Evolutionary conservation across 1,140 invertebrate species (phyloP), one percentile per base, ranked within the genome.

Genomic region (Vanessa tameamea): DNA sequence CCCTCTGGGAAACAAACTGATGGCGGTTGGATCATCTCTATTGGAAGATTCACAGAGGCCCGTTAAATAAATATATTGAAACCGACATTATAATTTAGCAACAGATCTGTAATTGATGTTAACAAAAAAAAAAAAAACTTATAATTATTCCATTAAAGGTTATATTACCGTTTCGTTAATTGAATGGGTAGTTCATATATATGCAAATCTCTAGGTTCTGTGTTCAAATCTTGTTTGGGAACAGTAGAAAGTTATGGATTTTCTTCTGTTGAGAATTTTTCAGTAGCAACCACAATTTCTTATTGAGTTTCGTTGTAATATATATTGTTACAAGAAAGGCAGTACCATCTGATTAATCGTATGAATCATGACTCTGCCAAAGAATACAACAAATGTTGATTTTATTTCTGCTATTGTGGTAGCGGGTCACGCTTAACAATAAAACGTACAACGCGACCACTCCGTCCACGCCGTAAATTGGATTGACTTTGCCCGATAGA

Each of bases 401-500:
- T 73, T 76, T 77, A 77, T 81, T 76, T 76, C 64, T 51, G 26
- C 47, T 70, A 51, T 69, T 63, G 72, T 73, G 64, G 72, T 55
- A 64, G 15, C 72, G 66, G 73, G 57, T 79, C 79, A 86, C 71
- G 80, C 76, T 80, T 78, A 71, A 80, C 81, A 84, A 83, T 84
- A 82, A 82, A 83, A 86, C 72, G 63, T 48, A 79, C 80, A 83
- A 76, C 37, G 78, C 78, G 77, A 78, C 82, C 78, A 80, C 82
- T 79, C 69, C 77, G 73, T 79, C 77, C 80, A 80, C 80, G 77
- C 78, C 80, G 72, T 80, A 87, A 84, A 87, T 85, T 85, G 85
- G 79, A 85, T 87, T 85, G 80, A 87, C 80, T 85, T 65, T 55
- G 16, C 48, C 63, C 70, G 74, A 79, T 78, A 81, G 76, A 72